Evolutionary conservation across 2,888 invertebrate genomes (phyloP).

Genomic region (Rhorus exstirpatorius): DNA sequence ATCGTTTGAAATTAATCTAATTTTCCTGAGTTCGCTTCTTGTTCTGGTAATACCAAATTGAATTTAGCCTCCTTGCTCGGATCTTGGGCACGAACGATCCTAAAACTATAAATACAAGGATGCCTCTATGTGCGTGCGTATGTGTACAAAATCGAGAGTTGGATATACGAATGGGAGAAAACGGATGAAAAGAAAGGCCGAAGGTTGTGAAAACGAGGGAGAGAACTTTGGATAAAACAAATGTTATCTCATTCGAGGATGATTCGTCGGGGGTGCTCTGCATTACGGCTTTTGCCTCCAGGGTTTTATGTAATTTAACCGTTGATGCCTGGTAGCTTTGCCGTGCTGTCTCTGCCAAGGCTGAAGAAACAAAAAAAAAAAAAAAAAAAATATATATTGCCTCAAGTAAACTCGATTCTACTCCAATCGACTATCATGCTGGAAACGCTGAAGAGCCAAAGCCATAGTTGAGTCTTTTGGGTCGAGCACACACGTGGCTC

Average conservation of each 20-base stretch:
- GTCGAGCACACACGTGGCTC: constrained; percentile 60
- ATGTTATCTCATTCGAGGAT: constrained; percentile 49
- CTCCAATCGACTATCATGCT: constrained; percentile 8
- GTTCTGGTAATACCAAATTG: constrained; percentile 31
- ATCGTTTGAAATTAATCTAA: constrained; percentile 60
- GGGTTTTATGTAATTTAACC: constrained; percentile 58
- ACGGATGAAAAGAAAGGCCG: constrained; percentile 29
- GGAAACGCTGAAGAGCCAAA: constrained; percentile 28
- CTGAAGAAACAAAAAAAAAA: constrained; percentile 33
- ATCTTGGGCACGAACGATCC: constrained; percentile 14
- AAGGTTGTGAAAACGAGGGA: constrained; percentile 33
- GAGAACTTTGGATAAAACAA: constrained; percentile 51
- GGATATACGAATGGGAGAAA: constrained; percentile 38
- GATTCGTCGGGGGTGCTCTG: constrained; percentile 38
- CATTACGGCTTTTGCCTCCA: constrained; percentile 28
- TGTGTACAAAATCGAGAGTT: constrained; percentile 6
- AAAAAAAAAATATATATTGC: neutral
- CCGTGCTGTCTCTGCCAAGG: constrained; percentile 25
- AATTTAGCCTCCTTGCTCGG: constrained; percentile 21
- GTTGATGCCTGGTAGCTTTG: constrained; percentile 43
- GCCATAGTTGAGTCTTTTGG: constrained; percentile 34
- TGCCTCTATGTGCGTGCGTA: neutral
- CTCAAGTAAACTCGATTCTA: constrained; percentile 6
- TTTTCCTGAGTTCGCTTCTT: constrained; percentile 36
- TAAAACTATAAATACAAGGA: constrained; percentile 44